Percentiles rank a stretch among this genome's conserved stretches.
Evolutionary conservation across 2,888 invertebrate genomes (phyloP).

Genomic region (Plebejus argus): DNA sequence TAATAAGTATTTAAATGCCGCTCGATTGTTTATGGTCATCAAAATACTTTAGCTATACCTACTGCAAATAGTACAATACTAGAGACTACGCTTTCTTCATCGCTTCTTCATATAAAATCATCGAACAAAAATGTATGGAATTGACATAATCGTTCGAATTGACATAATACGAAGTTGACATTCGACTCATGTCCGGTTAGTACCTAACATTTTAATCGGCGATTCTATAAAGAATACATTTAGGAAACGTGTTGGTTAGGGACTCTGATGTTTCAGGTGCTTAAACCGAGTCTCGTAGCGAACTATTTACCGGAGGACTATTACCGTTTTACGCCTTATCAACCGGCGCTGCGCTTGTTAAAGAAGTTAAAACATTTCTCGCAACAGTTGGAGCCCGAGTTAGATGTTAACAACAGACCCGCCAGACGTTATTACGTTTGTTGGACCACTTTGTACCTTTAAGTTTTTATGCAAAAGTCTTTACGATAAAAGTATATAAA

Average conservation of each 20-base stretch:
- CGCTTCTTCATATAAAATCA: too few species aligned
- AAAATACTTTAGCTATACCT: too few species aligned
- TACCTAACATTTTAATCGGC: too few species aligned
- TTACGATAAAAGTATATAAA: background rate
- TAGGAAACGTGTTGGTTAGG: too few species aligned
- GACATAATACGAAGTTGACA: too few species aligned
- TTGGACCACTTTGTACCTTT: background rate
- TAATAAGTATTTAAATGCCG: too few species aligned
- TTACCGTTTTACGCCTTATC: background rate
- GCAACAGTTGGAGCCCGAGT: background rate
- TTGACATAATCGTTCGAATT: too few species aligned
- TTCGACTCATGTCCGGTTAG: too few species aligned
- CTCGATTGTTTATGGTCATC: too few species aligned
- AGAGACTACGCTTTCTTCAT: too few species aligned
- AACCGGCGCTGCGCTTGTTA: constrained; percentile 10
- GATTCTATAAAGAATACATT: too few species aligned
- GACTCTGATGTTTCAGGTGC: background rate
- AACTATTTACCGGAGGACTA: background rate
- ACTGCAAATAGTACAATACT: background rate
- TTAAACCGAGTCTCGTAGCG: background rate
- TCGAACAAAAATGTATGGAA: too few species aligned
- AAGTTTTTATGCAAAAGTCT: background rate
- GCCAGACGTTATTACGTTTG: background rate
- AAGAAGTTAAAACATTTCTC: constrained; percentile 10
- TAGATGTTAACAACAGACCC: background rate